These are phyloP conservation scores for Pseudopipra pipra DNA, from an alignment of 2,113 vertebrate species.

Conservation along the genomic window DNA sequence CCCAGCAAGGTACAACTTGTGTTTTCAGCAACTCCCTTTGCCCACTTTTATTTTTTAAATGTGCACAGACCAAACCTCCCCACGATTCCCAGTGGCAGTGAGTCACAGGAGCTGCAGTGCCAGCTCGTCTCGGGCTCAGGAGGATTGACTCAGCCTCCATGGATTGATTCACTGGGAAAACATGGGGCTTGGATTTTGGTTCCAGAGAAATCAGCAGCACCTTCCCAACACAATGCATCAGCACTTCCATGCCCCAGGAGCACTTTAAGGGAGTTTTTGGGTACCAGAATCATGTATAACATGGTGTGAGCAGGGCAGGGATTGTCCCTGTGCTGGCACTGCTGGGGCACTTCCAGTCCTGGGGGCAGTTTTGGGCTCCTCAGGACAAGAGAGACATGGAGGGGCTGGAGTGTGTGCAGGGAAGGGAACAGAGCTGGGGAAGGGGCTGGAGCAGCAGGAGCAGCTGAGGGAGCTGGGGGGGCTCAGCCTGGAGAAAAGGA, in stretches of 20 bases:
- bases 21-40: neutral
- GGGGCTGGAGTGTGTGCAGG: neutral
- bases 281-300: neutral
- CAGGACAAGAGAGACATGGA: neutral
- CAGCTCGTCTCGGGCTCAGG: neutral
- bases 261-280: neutral
- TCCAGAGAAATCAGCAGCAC: neutral
- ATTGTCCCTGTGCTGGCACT: neutral
- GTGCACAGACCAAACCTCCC: neutral
- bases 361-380: rapidly evolving
- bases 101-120: neutral
- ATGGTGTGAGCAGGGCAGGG: neutral
- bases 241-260: neutral
- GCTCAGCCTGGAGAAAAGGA: no score
- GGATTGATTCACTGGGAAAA: neutral
- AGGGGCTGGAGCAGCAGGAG: neutral
- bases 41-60: neutral
- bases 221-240: neutral
- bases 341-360: neutral
- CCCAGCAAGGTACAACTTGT: neutral
- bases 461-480: no score
- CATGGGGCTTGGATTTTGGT: neutral
- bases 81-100: neutral
- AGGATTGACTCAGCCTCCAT: neutral
- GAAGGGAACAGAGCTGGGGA: neutral